A percentile compares a stretch with the other conserved stretches of the same genome.
Conservation (phyloP, 2,113 vertebrate species). For the Polyodon spathula region DNA sequence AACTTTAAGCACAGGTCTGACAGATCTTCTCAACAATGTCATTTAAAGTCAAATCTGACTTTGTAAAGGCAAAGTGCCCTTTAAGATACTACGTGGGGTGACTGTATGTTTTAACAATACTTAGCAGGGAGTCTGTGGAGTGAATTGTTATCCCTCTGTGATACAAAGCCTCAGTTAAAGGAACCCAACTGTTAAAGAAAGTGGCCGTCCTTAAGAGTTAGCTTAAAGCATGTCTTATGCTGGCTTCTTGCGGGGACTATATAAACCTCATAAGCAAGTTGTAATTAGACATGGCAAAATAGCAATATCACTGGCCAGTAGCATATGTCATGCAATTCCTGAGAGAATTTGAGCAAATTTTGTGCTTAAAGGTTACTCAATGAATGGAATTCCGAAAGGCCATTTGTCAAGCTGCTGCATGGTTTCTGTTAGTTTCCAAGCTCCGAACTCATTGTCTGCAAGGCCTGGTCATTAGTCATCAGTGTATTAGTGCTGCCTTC, state of each 20-base stretch:
- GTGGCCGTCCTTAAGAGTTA: background rate
- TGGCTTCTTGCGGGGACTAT: background rate
- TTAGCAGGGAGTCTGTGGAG: constrained; percentile 47
- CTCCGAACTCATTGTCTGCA: constrained; percentile 86
- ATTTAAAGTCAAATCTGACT: constrained; percentile 67
- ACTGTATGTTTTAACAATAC: constrained; percentile 64
- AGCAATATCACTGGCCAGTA: constrained; percentile 50
- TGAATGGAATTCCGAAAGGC: constrained; percentile 78
- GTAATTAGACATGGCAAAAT: constrained; percentile 64
- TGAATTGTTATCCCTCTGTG: background rate
- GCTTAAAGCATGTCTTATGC: background rate
- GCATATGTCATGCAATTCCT: constrained; percentile 50
- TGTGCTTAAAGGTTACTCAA: constrained; percentile 80
- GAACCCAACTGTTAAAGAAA: background rate
- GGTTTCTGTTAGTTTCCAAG: constrained; percentile 65
- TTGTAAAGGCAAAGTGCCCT: constrained; percentile 65
- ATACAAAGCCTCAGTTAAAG: background rate
- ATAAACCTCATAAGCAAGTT: constrained; percentile 24
- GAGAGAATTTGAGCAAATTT: constrained; percentile 58
- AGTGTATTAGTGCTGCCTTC: constrained; percentile 72
- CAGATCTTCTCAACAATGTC: constrained; percentile 49
- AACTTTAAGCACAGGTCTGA: constrained; percentile 47
- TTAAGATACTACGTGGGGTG: constrained; percentile 44
- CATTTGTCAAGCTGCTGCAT: constrained; percentile 84
- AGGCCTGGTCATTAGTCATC: constrained; percentile 90